Evolutionary conservation across 2,113 vertebrate genomes (phyloP).

Genomic region (Nerophis lumbriciformis): DNA sequence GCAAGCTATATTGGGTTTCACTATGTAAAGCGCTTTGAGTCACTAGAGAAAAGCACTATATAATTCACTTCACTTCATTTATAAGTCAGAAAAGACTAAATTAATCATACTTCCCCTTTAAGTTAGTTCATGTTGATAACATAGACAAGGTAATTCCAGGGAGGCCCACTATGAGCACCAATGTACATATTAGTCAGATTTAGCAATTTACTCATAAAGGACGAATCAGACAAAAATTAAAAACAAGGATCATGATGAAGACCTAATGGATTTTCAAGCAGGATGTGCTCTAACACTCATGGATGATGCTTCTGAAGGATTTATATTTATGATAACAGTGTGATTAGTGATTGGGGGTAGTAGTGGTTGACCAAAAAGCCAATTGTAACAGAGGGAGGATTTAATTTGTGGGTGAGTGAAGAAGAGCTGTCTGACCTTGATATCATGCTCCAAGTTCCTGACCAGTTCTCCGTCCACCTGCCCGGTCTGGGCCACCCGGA

Average conservation of each 20-base stretch:
- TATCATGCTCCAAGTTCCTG: constrained; percentile 87
- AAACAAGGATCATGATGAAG: constrained; percentile 56
- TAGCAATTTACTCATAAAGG: constrained; percentile 30
- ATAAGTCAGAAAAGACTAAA: no score
- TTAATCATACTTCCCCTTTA: no score
- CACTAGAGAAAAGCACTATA: no score
- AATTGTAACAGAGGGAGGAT: constrained; percentile 6
- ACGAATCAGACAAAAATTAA: constrained; percentile 46
- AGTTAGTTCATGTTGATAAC: constrained; percentile 11
- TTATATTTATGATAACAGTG: neutral
- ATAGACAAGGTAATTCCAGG: constrained; percentile 28
- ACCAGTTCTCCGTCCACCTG: constrained; percentile 92
- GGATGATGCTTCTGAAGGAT: constrained; percentile 37
- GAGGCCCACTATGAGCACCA: no score
- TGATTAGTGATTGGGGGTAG: constrained; percentile 2
- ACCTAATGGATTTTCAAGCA: constrained; percentile 43
- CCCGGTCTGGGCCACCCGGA: constrained; percentile 88
- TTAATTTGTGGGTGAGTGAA: neutral
- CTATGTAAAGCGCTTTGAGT: no score
- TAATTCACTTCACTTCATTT: no score
- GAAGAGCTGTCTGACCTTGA: constrained; percentile 78
- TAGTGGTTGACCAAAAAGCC: constrained; percentile 31
- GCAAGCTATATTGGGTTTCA: no score
- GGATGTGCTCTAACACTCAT: constrained; percentile 37
- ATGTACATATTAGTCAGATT: no score